Evolutionary conservation across 2,797 vertebrate genomes (phyloP), one percentile per base, ranked within the genome.

Genomic region (Mallotus villosus): DNA sequence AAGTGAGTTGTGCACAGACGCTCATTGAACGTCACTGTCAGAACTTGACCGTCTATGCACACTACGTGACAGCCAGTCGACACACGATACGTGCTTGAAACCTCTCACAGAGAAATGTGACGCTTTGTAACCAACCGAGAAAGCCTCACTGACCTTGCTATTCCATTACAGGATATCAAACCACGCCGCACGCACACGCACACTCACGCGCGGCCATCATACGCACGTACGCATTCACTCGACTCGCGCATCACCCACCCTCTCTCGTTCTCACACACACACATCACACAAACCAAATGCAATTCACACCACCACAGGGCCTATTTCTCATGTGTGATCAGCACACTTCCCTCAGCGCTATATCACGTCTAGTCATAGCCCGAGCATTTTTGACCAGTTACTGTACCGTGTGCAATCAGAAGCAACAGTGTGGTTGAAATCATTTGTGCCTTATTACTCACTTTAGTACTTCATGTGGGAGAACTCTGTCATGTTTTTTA

Each of bases 31-130:
- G n/a, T n/a, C 81, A 76, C 70, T 66, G 27, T 25, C 29, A 67
- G 37, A 84, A 87, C 72, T 84, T 88, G 89, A 89, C 59, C 76
- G 63, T 59, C 71, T 66, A 71, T 74, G 78, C 81, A 49, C 77
- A 80, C 76, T 91, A 91, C 90, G 89, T 92, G 90, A 88, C 17
- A 14, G 34, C 67, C 82, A 77, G 86, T 81, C 84, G 81, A 81
- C 81, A 70, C 77, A 79, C 78, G 81, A 17, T 90, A 91, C 90
- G 89, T 91, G 89, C 89, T 79, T 73, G 5, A n/a, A 70, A 24
- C 80, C 73, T 83, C 76, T 1, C 55, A 19, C 81, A n/a, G n/a
- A 69, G 64, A 53, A 62, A 79, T 77, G 75, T 80, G 24, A 87
- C 77, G 84, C 86, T 87, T 87, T 87, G 81, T 89, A 84, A 84